These are phyloP conservation scores for Phaethornis superciliosus DNA, from an alignment of 2,113 vertebrate species.

Conservation along the genomic window DNA sequence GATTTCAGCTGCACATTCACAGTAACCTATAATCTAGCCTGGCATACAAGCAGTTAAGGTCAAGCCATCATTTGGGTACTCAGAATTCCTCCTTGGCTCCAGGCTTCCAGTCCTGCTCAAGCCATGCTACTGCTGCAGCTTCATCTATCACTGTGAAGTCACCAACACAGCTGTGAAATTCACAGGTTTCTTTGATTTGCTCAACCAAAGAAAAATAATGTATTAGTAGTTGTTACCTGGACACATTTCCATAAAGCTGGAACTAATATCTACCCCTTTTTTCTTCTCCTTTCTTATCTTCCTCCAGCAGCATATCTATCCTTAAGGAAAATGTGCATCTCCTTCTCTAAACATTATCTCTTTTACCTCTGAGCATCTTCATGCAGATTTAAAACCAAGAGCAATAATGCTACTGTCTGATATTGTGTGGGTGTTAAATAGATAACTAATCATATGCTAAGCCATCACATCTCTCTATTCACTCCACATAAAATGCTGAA, in stretches of 20 bases:
- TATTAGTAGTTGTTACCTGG: not conserved
- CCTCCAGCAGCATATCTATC: not conserved
- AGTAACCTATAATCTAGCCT: not conserved
- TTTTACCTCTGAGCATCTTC: not conserved
- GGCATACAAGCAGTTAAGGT: not conserved
- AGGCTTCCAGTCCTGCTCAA: not conserved
- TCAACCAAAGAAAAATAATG: not conserved
- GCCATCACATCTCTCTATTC: not conserved
- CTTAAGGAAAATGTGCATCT: not conserved
- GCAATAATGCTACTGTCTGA: not conserved
- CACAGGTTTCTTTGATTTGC: not conserved
- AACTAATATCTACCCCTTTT: not conserved
- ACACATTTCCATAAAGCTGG: not conserved
- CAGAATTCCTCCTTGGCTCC: not conserved
- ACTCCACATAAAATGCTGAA: not conserved
- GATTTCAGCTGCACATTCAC: not conserved
- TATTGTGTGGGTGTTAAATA: not conserved
- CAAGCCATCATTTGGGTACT: not conserved
- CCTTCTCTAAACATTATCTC: not conserved
- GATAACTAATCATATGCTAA: not conserved
- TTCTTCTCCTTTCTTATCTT: not conserved
- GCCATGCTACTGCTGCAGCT: not conserved
- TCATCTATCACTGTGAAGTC: not conserved
- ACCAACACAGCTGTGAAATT: not conserved
- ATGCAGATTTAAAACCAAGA: not conserved